Evolutionary conservation across 2,113 vertebrate genomes (phyloP), one percentile per base, ranked within the genome.

Genomic region (Hemiscyllium ocellatum): DNA sequence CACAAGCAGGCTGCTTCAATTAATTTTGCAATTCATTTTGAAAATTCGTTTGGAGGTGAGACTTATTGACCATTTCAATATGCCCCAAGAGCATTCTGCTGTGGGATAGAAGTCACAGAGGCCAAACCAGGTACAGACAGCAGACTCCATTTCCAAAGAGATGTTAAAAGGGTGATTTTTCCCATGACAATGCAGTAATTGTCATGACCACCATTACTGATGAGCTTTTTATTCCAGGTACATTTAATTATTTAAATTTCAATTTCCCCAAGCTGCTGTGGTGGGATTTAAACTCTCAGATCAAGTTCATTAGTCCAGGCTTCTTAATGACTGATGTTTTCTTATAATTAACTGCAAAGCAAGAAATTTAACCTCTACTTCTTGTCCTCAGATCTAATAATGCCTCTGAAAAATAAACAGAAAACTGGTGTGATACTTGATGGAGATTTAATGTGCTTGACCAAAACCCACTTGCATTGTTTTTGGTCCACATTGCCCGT

Each of bases 1-100:
- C 95, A 95, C 96, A 96, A 96, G 96, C 52, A 96, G 68, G 96
- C 95, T 96, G 96, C 96, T 96, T 96, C 56, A 29, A 26, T 33
- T 0, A 50, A 50, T 52, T 47, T 7, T 22, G 20, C 20, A 24
- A 17, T 33, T 0, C 3, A 22, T 29, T 72, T 72, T 72, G 29
- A 26, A 26, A 8, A 72, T 26, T 72, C 26, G 8, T 8, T 72
- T 26, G 7, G 70, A 26, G 70, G 70, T 29, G 70, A 8, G 70
- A 72, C 1, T 72, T 72, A 72, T 2, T 72, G 70, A 72, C 22
- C 69, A 24, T 26, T 7, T 70, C 69, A 70, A 24, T 29, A 8
- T 72, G 24, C 3, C 70, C 26, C 70, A 26, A 72, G 24, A 6
- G 70, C 70, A 72, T 24, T 29, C 2, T 29, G 26, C 70, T 72